Evolutionary conservation across 2,797 vertebrate genomes (phyloP).

Genomic region (Meriones psammophilus): DNA sequence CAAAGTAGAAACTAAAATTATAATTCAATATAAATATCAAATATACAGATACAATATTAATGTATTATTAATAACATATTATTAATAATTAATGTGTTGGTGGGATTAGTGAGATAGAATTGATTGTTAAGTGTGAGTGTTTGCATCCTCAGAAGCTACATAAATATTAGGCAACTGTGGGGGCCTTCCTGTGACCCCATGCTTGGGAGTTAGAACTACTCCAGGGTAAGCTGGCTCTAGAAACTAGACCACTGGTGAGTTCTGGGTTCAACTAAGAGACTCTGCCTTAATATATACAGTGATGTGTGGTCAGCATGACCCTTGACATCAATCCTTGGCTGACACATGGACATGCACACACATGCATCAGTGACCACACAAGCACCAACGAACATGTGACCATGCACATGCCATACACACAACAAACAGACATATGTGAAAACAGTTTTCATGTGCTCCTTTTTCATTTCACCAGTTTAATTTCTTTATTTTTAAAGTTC

Average conservation of each 20-base stretch:
- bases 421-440: background rate
- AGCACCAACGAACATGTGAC: background rate
- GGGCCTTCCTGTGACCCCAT: background rate
- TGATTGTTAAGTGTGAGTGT: background rate
- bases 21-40: background rate
- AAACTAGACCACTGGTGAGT: background rate
- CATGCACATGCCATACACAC: background rate
- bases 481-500: background rate
- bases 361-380: background rate
- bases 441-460: background rate
- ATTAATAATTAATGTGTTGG: background rate
- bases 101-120: too few relatives aligned
- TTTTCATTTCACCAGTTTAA: background rate
- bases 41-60: background rate
- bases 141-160: background rate
- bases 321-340: too few relatives aligned
- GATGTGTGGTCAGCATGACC: background rate
- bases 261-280: background rate
- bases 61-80: too few relatives aligned
- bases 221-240: background rate
- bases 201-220: too few relatives aligned
- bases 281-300: too few relatives aligned
- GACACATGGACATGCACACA: background rate
- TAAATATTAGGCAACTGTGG: background rate
- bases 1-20: background rate